Evolutionary conservation across 2,113 vertebrate genomes (phyloP).

Genomic region (Centropus unirufus): DNA sequence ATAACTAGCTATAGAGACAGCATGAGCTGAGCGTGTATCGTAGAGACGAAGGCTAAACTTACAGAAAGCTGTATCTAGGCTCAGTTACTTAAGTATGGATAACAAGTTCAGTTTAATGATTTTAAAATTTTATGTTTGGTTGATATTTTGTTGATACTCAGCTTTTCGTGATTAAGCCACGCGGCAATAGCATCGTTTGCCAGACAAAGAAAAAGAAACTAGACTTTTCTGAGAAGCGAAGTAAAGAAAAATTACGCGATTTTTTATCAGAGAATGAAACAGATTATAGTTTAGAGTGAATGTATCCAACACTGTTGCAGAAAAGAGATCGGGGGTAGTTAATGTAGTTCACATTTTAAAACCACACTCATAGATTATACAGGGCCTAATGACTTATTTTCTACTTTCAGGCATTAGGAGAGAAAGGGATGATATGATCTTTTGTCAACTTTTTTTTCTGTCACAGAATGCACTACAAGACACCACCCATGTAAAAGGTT

Average conservation of each 20-base stretch:
- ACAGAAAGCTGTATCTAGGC: background rate
- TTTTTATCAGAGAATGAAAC: background rate
- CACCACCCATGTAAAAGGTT: background rate
- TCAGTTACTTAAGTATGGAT: background rate
- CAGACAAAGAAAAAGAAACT: background rate
- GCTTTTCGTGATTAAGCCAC: background rate
- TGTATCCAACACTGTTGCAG: background rate
- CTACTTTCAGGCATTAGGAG: background rate
- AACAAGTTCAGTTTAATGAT: background rate
- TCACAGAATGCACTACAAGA: background rate
- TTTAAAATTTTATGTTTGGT: background rate
- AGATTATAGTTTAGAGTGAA: background rate
- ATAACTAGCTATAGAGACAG: background rate
- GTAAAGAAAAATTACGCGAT: background rate
- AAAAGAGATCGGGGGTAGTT: background rate
- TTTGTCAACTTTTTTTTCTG: background rate
- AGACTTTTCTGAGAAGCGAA: background rate
- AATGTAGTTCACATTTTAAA: background rate
- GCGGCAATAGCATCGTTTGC: background rate
- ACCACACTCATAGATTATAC: fast-evolving
- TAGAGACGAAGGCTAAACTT: background rate
- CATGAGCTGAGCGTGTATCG: fast-evolving
- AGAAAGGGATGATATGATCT: background rate
- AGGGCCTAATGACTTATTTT: background rate
- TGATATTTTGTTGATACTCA: background rate